Evolutionary conservation across 2,113 vertebrate genomes (phyloP).

Genomic region (Corythaixoides concolor): DNA sequence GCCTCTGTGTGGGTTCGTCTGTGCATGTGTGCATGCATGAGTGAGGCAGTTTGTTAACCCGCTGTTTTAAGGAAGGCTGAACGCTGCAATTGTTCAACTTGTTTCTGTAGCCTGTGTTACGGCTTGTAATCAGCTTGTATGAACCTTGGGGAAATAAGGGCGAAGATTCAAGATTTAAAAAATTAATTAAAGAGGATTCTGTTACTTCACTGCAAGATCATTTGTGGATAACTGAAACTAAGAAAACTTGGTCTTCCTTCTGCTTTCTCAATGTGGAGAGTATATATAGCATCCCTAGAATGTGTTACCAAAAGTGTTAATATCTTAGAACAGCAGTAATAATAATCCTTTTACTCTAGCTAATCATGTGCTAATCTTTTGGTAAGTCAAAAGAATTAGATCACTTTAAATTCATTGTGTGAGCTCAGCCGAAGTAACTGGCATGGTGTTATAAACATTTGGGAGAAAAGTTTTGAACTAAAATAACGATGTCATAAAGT

Average conservation of each 20-base stretch:
- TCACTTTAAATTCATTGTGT: constrained; percentile 77
- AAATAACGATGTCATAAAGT: constrained; percentile 59
- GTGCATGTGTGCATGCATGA: background rate
- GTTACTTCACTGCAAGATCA: background rate
- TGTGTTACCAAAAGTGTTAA: constrained; percentile 75
- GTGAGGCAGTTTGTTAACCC: constrained; percentile 12
- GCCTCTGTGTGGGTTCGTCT: background rate
- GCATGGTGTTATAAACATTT: constrained; percentile 61
- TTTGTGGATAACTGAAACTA: background rate
- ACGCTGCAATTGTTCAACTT: background rate
- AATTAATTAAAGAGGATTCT: background rate
- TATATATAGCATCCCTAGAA: constrained; percentile 42
- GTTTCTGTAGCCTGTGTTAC: background rate
- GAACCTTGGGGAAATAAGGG: background rate
- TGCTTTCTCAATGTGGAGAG: background rate
- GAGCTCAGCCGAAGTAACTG: constrained; percentile 67
- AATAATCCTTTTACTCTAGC: constrained; percentile 73
- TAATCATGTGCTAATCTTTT: constrained; percentile 80
- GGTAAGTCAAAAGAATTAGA: constrained; percentile 76
- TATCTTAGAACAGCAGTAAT: constrained; percentile 72
- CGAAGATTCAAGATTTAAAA: background rate
- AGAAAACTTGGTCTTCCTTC: background rate
- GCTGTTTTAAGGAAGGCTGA: constrained; percentile 13
- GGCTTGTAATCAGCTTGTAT: background rate
- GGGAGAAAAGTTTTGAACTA: constrained; percentile 60